A percentile compares a stretch with the other conserved stretches of the same genome.
These are phyloP conservation scores for Astropecten irregularis DNA, from an alignment of 53 echinoderm and acorn worm genomes.

Conservation along the genomic window DNA sequence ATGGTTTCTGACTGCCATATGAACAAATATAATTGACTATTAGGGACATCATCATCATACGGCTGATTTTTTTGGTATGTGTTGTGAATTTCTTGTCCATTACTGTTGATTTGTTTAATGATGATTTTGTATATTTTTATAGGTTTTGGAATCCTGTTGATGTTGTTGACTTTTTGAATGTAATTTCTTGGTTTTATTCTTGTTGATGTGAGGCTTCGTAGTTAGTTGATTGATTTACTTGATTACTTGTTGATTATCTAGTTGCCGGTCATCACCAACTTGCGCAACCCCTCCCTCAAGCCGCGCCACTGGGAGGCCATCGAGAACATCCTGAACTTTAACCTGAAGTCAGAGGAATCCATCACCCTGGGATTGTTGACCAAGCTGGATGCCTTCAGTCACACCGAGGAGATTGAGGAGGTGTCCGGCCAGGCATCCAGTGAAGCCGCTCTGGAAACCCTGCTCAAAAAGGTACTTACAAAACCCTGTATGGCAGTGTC, in stretches of 20 bases:
- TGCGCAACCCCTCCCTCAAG: constrained; percentile 92
- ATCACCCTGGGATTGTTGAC: constrained; percentile 87
- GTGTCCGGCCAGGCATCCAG: constrained; percentile 95
- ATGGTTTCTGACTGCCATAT: too few species aligned
- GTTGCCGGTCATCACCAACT: constrained; percentile 96
- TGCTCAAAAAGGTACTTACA: constrained; percentile 90
- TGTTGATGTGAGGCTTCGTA: too few species aligned
- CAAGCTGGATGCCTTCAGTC: constrained; percentile 81
- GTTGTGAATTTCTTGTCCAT: too few species aligned
- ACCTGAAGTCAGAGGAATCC: constrained; percentile 82
- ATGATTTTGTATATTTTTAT: too few species aligned
- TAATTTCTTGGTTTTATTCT: too few species aligned
- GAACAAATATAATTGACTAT: too few species aligned
- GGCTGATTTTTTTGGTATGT: too few species aligned
- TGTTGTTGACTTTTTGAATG: too few species aligned
- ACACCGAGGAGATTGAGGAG: constrained; percentile 95
- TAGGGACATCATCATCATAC: too few species aligned
- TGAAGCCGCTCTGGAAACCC: constrained; percentile 90
- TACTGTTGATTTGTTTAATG: too few species aligned
- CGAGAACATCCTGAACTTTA: constrained; percentile 88
- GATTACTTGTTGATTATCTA: constrained; percentile 8
- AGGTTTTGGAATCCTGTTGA: too few species aligned
- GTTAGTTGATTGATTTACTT: too few species aligned
- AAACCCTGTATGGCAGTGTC: neutral
- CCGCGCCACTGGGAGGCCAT: constrained; percentile 98